Conservation (phyloP, 2,113 vertebrate genomes). For the Ameiurus melas region DNA sequence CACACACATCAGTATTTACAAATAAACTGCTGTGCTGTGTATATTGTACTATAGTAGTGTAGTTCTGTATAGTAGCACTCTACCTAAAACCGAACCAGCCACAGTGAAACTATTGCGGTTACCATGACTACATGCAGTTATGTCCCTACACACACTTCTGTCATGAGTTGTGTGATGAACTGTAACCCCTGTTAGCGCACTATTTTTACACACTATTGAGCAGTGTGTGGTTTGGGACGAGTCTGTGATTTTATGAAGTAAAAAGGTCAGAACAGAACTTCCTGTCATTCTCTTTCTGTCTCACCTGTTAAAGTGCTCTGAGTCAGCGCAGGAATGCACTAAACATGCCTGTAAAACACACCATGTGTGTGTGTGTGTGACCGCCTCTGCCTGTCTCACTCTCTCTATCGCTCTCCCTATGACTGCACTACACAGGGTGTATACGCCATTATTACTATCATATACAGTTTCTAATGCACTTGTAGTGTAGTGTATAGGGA, state of each 20-base stretch:
- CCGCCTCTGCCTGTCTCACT: neutral
- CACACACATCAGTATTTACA: neutral
- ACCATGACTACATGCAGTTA: neutral
- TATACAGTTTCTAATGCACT: neutral
- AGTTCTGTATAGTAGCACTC: neutral
- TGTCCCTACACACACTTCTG: neutral
- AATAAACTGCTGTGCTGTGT: neutral
- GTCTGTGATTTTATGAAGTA: neutral
- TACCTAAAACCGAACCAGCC: neutral
- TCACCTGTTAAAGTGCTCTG: neutral
- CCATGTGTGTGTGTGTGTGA: constrained; percentile 23
- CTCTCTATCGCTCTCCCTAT: neutral
- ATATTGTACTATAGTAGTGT: neutral
- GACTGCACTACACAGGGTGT: neutral
- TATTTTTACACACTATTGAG: neutral
- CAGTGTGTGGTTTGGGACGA: neutral
- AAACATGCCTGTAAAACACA: constrained; percentile 51
- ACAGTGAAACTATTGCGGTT: neutral
- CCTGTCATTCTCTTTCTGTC: neutral
- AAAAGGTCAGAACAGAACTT: constrained; percentile 6
- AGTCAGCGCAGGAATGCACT: constrained; percentile 46
- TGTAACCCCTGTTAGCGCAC: neutral
- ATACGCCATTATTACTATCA: neutral
- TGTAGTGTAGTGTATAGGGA: neutral
- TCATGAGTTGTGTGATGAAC: neutral